A percentile compares a stretch with the other conserved stretches of the same genome.
These are phyloP conservation scores for Phyllostomus hastatus DNA, from an alignment of 2,113 vertebrate genomes.

Conservation along the genomic window DNA sequence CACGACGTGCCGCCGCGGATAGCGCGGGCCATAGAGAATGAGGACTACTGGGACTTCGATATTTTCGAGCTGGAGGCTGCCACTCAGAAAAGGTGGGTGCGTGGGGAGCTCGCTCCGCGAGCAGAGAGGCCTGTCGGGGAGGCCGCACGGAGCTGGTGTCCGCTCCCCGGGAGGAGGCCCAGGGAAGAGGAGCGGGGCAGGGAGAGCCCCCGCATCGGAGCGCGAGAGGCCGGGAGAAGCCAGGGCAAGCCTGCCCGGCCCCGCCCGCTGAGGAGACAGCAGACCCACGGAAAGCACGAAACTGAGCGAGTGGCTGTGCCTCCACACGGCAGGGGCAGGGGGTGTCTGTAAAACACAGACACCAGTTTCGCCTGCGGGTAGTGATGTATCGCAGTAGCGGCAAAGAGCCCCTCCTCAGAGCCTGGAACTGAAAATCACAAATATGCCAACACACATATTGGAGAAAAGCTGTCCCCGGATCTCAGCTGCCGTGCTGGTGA, in stretches of 20 bases:
- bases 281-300: not conserved
- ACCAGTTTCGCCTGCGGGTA: not conserved
- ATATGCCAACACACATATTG: not conserved
- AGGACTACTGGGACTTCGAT: conserved; percentile 95
- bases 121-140: not conserved
- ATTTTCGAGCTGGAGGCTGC: conserved; percentile 95
- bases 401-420: not conserved
- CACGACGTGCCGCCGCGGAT: conserved; percentile 92
- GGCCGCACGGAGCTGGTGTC: not conserved
- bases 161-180: not conserved
- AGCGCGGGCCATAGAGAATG: conserved; percentile 94
- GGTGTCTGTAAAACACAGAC: not conserved
- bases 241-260: not conserved
- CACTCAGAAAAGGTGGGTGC: conserved; percentile 91
- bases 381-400: not conserved
- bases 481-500: not conserved
- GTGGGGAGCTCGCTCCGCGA: not conserved
- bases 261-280: not conserved
- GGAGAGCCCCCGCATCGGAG: no score
- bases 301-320: not conserved
- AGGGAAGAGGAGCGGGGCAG: not conserved
- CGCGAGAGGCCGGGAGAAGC: not conserved
- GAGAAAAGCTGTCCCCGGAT: not conserved
- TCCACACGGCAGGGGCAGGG: no score
- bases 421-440: not conserved